These are phyloP conservation scores for Lagorchestes hirsutus DNA, from an alignment of 2,797 vertebrate species.

Conservation along the genomic window DNA sequence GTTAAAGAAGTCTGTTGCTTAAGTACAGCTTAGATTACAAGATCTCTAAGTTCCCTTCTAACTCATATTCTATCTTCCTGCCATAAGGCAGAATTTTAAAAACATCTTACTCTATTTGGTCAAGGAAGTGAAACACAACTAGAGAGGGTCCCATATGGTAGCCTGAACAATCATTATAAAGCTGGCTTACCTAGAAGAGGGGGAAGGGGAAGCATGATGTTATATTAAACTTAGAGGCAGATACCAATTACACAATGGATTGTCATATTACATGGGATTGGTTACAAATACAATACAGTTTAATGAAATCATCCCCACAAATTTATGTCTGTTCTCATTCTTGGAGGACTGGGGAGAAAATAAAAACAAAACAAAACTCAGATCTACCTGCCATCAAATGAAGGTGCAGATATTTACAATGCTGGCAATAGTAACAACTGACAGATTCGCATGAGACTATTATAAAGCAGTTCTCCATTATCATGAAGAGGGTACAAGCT, in stretches of 20 bases:
- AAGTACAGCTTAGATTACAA: neutral
- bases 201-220: rapidly evolving
- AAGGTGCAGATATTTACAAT: neutral
- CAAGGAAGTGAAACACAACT: neutral
- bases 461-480: neutral
- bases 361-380: too few species aligned
- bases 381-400: too few species aligned
- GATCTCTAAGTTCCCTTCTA: neutral
- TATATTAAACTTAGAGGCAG: neutral
- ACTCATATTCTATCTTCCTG: neutral
- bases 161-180: neutral
- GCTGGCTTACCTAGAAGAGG: neutral
- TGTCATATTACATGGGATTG: neutral
- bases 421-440: neutral
- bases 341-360: too few species aligned
- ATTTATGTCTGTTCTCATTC: too few species aligned
- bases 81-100: neutral
- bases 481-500: neutral
- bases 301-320: neutral
- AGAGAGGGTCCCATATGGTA: neutral
- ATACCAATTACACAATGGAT: neutral
- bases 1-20: neutral
- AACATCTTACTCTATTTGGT: neutral
- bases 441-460: neutral
- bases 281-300: neutral